Percentiles rank a stretch among this genome's conserved stretches.
Conservation (phyloP, 2,797 vertebrate genomes). For the Meriones psammophilus region DNA sequence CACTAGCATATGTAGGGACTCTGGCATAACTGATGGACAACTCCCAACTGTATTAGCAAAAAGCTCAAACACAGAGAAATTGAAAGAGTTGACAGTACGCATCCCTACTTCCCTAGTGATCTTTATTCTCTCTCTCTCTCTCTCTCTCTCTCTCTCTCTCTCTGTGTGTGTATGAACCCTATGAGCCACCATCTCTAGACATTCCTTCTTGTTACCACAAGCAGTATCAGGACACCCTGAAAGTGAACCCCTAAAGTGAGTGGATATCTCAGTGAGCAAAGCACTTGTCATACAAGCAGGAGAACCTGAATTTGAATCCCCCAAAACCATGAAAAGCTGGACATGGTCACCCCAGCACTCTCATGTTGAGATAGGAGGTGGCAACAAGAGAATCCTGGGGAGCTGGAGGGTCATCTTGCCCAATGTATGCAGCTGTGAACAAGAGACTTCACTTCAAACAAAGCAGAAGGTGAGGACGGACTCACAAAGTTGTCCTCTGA, state of each 20-base stretch:
- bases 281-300: neutral
- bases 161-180: neutral
- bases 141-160: neutral
- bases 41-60: accelerated
- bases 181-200: neutral
- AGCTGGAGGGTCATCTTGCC: neutral
- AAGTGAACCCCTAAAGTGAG: neutral
- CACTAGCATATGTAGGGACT: no score
- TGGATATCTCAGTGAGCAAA: neutral
- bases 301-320: neutral
- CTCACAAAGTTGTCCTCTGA: neutral
- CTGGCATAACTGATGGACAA: neutral
- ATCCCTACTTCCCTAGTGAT: accelerated
- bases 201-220: accelerated
- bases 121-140: neutral
- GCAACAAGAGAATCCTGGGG: neutral
- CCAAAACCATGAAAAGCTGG: neutral
- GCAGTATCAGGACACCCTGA: neutral
- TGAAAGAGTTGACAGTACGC: accelerated
- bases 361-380: neutral
- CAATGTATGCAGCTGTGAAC: neutral
- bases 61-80: neutral
- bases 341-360: neutral
- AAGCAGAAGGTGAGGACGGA: neutral
- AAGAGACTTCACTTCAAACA: neutral